Conservation (phyloP, 1,140 invertebrate genomes). For the Pseudomyrmex flavicornis region DNA sequence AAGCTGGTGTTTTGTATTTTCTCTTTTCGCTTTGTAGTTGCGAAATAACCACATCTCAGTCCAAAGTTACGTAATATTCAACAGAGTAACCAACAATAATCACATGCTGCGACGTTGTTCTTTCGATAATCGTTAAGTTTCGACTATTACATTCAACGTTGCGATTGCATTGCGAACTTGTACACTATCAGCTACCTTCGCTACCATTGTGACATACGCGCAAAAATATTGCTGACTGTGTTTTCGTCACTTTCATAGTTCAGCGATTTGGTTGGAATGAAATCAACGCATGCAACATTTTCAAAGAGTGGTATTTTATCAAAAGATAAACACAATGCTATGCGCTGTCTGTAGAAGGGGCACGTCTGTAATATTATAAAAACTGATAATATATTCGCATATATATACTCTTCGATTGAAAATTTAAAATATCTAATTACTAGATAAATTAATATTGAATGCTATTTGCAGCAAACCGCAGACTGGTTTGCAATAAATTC, state of each 20-base stretch:
- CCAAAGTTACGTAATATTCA: no score
- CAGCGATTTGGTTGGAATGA: constrained; percentile 40
- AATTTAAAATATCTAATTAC: neutral
- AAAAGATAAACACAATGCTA: constrained; percentile 10
- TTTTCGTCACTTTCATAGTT: constrained; percentile 41
- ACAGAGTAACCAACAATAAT: neutral
- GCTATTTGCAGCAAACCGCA: no score
- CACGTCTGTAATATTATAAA: neutral
- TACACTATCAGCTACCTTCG: constrained; percentile 32
- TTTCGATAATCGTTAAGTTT: constrained; percentile 21
- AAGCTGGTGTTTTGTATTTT: neutral
- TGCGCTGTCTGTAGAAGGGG: neutral
- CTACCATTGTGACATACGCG: constrained; percentile 40
- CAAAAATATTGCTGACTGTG: constrained; percentile 52
- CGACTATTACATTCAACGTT: constrained; percentile 6
- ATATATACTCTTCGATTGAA: neutral
- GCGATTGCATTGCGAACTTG: constrained; percentile 2
- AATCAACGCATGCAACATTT: neutral
- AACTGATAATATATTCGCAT: constrained; percentile 1
- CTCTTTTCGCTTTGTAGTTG: neutral
- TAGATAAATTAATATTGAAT: no score
- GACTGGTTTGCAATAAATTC: no score
- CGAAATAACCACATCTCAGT: no score
- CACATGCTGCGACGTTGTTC: neutral
- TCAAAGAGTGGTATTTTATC: neutral